Conservation (phyloP, 1,140 invertebrate genomes). For the Hyphantria cunea region DNA sequence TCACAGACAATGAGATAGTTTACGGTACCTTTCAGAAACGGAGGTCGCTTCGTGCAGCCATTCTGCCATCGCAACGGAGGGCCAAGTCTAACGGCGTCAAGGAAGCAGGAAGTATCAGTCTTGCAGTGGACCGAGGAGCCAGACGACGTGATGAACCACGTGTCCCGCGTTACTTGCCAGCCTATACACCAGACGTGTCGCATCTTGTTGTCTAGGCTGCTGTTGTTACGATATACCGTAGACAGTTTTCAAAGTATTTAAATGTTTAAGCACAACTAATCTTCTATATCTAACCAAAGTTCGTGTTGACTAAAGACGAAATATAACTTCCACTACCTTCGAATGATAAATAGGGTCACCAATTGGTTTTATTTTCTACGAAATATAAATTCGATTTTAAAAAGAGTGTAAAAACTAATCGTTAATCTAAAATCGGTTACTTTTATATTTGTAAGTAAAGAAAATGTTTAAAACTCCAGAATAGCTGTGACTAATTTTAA, state of each 20-base stretch:
- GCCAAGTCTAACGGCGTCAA: constrained; percentile 92
- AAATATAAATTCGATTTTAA: no score
- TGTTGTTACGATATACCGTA: constrained; percentile 13
- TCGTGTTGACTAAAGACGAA: no score
- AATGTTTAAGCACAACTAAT: constrained; percentile 8
- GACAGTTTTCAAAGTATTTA: constrained; percentile 19
- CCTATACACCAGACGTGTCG: constrained; percentile 86
- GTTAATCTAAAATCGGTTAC: no score
- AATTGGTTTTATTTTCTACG: no score
- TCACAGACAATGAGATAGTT: no score
- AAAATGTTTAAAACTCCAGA: constrained; percentile 17
- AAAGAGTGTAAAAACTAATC: no score
- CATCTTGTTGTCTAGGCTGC: constrained; percentile 85
- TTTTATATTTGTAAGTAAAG: background rate
- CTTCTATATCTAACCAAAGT: background rate
- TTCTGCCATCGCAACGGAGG: constrained; percentile 87
- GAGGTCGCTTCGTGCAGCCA: constrained; percentile 89
- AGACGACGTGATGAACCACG: constrained; percentile 80
- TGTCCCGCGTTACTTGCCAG: constrained; percentile 84
- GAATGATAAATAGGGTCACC: no score
- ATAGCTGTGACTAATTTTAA: constrained; percentile 31
- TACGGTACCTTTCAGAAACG: constrained; percentile 85
- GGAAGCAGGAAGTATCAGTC: constrained; percentile 88
- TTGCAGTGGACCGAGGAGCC: constrained; percentile 87
- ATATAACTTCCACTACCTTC: no score